Evolutionary conservation across 2,888 invertebrate species (phyloP).

Genomic region (Plagodis pulveraria): DNA sequence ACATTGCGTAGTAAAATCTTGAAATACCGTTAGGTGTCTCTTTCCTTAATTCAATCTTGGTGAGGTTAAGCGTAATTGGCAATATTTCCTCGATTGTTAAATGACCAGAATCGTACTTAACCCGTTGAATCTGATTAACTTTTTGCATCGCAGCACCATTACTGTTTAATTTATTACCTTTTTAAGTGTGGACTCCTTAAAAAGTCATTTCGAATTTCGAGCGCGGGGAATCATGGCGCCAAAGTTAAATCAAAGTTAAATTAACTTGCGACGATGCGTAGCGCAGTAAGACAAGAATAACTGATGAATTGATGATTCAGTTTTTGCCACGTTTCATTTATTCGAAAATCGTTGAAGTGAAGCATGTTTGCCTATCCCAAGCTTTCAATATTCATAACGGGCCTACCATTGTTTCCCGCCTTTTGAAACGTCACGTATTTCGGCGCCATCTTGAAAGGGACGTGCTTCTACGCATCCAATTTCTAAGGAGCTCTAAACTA

Average conservation of each 20-base stretch:
- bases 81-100: constrained; percentile 25
- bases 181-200: constrained; percentile 42
- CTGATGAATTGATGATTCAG: constrained; percentile 22
- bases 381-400: constrained; percentile 81
- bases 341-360: constrained; percentile 66
- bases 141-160: constrained; percentile 37
- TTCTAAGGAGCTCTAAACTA: constrained; percentile 54
- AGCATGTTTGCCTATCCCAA: constrained; percentile 64
- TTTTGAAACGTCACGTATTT: constrained; percentile 73
- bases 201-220: constrained; percentile 57
- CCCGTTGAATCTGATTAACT: constrained; percentile 33
- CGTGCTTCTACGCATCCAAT: constrained; percentile 70
- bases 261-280: constrained; percentile 42
- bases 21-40: constrained; percentile 6
- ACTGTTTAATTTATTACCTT: constrained; percentile 36
- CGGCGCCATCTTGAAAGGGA: constrained; percentile 77
- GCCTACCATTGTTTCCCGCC: constrained; percentile 73
- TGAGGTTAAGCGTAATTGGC: constrained; percentile 18
- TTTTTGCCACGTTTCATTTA: constrained; percentile 31
- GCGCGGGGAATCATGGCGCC: constrained; percentile 56
- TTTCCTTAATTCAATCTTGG: constrained; percentile 5
- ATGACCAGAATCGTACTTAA: constrained; percentile 27
- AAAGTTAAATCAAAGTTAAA: constrained; percentile 31
- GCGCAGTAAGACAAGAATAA: constrained; percentile 59
- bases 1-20: neutral